A percentile compares a stretch with the other conserved stretches of the same genome.
Conservation (phyloP, 2,797 vertebrate species). For the Pangasius larnaudii region DNA sequence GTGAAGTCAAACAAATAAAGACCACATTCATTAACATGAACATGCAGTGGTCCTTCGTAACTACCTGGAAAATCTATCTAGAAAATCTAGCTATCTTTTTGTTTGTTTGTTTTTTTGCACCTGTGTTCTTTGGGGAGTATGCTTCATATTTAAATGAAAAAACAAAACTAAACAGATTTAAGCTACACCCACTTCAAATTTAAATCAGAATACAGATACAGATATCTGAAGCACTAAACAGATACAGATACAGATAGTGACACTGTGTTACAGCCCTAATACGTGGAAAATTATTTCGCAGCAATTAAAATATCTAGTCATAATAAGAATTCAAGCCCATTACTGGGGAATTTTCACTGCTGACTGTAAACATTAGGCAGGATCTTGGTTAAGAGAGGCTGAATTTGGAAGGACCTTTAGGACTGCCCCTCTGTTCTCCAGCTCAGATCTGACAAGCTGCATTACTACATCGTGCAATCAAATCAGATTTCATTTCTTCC, state of each 20-base stretch:
- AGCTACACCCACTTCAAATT: background rate
- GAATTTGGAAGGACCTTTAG: constrained; percentile 25
- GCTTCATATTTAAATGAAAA: background rate
- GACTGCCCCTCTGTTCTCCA: background rate
- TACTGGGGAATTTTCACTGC: background rate
- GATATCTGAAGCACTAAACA: background rate
- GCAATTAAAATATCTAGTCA: background rate
- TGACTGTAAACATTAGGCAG: constrained; percentile 20
- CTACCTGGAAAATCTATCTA: background rate
- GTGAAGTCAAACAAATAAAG: background rate
- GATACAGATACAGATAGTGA: background rate
- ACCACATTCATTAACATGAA: background rate
- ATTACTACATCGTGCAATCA: background rate
- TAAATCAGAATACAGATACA: background rate
- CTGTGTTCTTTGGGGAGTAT: too few relatives aligned
- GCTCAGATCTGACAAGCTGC: constrained; percentile 8
- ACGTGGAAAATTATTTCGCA: background rate
- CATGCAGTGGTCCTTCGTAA: background rate
- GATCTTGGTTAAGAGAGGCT: background rate
- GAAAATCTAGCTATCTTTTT: background rate
- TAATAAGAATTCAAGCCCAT: background rate
- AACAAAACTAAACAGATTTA: background rate
- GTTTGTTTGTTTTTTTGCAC: too few relatives aligned
- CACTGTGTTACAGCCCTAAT: background rate
- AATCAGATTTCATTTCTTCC: background rate